Percentiles rank a stretch among this genome's conserved stretches.
These are phyloP conservation scores for Malthinus seriepunctatus DNA, from an alignment of 2,888 invertebrate genomes.

Conservation along the genomic window DNA sequence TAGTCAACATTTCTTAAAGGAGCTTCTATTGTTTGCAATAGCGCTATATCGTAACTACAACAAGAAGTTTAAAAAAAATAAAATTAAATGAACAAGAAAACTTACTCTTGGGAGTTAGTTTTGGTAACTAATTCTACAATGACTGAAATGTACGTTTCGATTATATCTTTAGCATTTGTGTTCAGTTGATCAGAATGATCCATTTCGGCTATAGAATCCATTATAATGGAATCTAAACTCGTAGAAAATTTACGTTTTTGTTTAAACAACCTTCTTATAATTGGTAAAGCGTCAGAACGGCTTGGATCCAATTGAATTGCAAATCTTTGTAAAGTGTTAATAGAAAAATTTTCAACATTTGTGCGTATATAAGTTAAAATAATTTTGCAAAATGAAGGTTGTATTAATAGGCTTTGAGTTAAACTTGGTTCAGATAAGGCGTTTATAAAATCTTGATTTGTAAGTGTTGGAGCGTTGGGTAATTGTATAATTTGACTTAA, in stretches of 20 bases:
- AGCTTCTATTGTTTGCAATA: constrained; percentile 42
- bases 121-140: constrained; percentile 55
- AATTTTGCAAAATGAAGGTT: constrained; percentile 44
- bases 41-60: constrained; percentile 45
- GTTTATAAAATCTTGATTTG: constrained; percentile 46
- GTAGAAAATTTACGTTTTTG: constrained; percentile 48
- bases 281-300: constrained; percentile 57
- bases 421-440: constrained; percentile 51
- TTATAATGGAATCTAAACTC: constrained; percentile 55
- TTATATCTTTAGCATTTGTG: constrained; percentile 52
- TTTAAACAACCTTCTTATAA: constrained; percentile 51
- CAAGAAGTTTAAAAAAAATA: not conserved
- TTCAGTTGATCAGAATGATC: constrained; percentile 44
- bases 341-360: constrained; percentile 44
- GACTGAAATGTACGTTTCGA: constrained; percentile 59
- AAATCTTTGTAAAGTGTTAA: constrained; percentile 54
- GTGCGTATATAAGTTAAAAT: constrained; percentile 48
- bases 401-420: constrained; percentile 49
- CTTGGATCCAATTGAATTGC: constrained; percentile 65
- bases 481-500: constrained; percentile 57
- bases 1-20: constrained; percentile 37
- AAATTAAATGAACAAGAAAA: not conserved
- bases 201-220: constrained; percentile 55
- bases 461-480: constrained; percentile 41
- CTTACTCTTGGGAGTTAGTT: constrained; percentile 41